These are phyloP conservation scores for Macroglossus sobrinus DNA, from an alignment of 2,113 vertebrate genomes.

Conservation along the genomic window DNA sequence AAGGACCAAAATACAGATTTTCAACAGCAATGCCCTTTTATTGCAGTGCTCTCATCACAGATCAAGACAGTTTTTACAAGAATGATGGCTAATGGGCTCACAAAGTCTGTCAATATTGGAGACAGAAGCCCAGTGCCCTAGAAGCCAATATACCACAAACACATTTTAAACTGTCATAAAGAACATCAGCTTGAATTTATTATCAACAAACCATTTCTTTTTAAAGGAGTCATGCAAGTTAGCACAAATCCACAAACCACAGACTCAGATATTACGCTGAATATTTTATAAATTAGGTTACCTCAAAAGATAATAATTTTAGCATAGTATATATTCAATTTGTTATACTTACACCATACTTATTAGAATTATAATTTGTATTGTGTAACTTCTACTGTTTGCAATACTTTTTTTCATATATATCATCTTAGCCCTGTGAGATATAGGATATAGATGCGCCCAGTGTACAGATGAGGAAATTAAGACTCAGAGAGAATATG, in stretches of 20 bases:
- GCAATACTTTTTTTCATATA: background rate
- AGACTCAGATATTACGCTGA: background rate
- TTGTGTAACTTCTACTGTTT: background rate
- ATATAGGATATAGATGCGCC: background rate
- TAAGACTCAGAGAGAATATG: background rate
- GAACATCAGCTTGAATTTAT: constrained; percentile 26
- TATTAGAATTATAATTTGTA: background rate
- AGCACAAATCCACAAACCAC: background rate
- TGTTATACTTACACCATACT: background rate
- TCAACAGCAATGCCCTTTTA: constrained; percentile 32
- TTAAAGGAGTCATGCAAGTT: constrained; percentile 18
- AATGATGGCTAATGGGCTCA: constrained; percentile 2
- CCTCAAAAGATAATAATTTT: constrained; percentile 1
- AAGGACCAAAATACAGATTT: constrained; percentile 50
- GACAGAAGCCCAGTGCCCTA: background rate
- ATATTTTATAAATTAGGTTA: constrained; percentile 25
- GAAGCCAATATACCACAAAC: constrained; percentile 20
- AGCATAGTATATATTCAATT: background rate
- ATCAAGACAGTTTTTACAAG: constrained; percentile 53
- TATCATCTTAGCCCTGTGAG: background rate
- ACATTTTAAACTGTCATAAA: background rate
- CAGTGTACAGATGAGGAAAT: background rate
- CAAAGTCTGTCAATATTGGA: background rate
- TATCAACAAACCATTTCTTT: constrained; percentile 26
- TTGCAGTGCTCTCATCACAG: background rate